A percentile compares a stretch with the other conserved stretches of the same genome.
phyloP scores from a whole-genome alignment of 2,888 invertebrate species.

The Ophioninae sp. region DNA sequence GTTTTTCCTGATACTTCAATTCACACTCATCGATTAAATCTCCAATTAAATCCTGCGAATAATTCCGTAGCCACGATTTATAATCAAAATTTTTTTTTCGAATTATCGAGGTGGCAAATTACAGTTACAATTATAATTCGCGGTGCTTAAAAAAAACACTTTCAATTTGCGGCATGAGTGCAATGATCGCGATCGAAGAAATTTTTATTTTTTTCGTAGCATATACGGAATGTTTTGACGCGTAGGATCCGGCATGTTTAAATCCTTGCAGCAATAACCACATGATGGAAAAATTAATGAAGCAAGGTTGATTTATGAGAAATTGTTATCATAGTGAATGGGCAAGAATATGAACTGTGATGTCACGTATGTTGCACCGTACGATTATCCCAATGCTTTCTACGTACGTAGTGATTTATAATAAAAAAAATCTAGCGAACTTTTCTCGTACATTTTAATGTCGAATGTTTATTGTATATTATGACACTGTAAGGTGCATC shows the following conservation, averaged over 20 bases:
- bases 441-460: not conserved
- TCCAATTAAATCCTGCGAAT: not conserved
- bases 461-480: not conserved
- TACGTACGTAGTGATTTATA: slow-evolving; percentile 1
- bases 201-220: slow-evolving; percentile 15
- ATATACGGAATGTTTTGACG: slow-evolving; percentile 37
- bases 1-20: not conserved
- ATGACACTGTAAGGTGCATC: not conserved
- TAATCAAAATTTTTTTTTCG: too few species aligned
- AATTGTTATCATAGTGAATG: slow-evolving; percentile 14
- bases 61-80: not conserved
- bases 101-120: not conserved
- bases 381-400: slow-evolving; percentile 33
- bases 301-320: not conserved
- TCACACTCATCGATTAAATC: not conserved
- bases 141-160: not conserved
- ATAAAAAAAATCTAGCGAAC: not conserved
- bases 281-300: not conserved
- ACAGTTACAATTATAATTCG: not conserved
- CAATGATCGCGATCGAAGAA: slow-evolving; percentile 5
- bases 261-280: slow-evolving; percentile 31
- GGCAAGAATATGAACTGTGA: slow-evolving; percentile 33
- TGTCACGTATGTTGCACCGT: slow-evolving; percentile 42
- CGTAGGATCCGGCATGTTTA: slow-evolving; percentile 58
- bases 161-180: not conserved